Evolutionary conservation across 1,140 invertebrate species (phyloP).

Genomic region (Aphis craccivora): DNA sequence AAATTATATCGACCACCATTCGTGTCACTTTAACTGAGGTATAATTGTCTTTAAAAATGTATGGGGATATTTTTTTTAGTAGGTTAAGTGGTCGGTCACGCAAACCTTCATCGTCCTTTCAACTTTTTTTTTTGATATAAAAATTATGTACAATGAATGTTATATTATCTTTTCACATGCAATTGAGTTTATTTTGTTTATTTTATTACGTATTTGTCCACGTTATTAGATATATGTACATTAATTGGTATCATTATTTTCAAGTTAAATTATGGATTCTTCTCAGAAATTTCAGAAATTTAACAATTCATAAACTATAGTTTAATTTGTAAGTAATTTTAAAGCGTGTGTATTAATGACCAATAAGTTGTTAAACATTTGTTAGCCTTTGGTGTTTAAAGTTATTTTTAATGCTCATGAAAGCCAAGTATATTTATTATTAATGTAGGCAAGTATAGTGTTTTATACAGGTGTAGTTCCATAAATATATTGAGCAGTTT

Average conservation of each 20-base stretch:
- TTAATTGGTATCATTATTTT: neutral
- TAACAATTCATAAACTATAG: neutral
- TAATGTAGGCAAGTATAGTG: neutral
- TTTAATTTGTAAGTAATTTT: neutral
- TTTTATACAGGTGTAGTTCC: neutral
- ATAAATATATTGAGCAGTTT: neutral
- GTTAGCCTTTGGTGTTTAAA: neutral
- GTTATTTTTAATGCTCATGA: neutral
- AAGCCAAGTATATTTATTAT: neutral
- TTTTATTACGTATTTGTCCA: slow-evolving; percentile 35
- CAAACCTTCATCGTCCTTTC: slow-evolving; percentile 23
- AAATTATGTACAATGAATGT: slow-evolving; percentile 10
- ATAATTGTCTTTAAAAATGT: slow-evolving; percentile 57
- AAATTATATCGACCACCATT: slow-evolving; percentile 54
- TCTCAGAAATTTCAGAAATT: neutral
- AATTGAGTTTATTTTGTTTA: slow-evolving; percentile 11
- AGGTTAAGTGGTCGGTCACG: slow-evolving; percentile 49
- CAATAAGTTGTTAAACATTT: neutral
- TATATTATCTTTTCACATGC: neutral
- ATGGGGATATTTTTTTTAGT: slow-evolving; percentile 41
- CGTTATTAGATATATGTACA: neutral
- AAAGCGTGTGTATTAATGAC: neutral
- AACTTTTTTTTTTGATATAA: neutral
- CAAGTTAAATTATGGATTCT: neutral
- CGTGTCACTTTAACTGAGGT: slow-evolving; percentile 30